Evolutionary conservation across 2,797 vertebrate species (phyloP).

Genomic region (Acrocephalus scirpaceus): DNA sequence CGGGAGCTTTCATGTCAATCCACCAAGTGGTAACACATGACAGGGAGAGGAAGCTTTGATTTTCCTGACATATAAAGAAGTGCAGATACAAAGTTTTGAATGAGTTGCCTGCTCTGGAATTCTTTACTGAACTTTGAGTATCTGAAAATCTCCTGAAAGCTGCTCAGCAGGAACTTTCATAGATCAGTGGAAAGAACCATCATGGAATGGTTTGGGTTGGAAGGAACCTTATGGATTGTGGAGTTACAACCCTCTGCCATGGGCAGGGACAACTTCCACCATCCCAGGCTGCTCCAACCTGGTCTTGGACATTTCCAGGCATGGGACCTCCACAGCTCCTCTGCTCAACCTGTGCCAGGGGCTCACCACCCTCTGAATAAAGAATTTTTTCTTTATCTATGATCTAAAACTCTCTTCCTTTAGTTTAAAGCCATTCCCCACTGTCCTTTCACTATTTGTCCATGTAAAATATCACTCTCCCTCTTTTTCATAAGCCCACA

Average conservation of each 20-base stretch:
- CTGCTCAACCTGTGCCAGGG: background rate
- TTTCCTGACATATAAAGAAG: background rate
- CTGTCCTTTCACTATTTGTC: background rate
- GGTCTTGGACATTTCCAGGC: background rate
- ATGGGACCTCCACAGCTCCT: background rate
- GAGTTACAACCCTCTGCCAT: background rate
- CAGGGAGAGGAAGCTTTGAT: slow-evolving; percentile 20
- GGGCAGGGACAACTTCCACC: background rate
- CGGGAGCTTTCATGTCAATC: background rate
- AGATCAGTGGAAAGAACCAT: background rate
- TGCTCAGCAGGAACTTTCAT: accelerated
- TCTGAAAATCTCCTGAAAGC: background rate
- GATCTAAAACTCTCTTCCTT: background rate
- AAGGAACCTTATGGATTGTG: background rate
- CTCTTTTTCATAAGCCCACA: background rate
- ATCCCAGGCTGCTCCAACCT: accelerated
- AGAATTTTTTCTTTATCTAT: background rate
- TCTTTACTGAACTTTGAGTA: background rate
- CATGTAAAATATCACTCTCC: background rate
- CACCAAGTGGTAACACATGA: background rate
- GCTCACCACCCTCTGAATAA: background rate
- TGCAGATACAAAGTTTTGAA: background rate
- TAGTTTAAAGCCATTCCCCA: background rate
- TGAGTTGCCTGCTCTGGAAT: background rate
- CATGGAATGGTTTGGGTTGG: background rate